A percentile compares a stretch with the other conserved stretches of the same genome.
Conservation (phyloP, 2,888 invertebrate genomes). For the Synanthedon tipuliformis region DNA sequence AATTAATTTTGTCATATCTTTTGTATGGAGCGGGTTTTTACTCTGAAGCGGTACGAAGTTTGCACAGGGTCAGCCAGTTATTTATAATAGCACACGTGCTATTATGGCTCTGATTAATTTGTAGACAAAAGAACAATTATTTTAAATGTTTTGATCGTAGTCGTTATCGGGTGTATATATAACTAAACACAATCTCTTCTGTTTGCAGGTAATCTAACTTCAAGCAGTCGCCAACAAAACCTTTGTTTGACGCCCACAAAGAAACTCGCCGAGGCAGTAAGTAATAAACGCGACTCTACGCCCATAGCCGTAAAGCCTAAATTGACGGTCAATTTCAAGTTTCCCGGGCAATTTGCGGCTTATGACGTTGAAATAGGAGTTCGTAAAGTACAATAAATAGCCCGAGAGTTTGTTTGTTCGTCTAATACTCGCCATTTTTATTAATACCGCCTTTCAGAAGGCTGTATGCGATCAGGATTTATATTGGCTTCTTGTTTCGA, state of each 20-base stretch:
- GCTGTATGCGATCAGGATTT: neutral
- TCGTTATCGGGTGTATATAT: too few species aligned
- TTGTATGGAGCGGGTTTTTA: too few species aligned
- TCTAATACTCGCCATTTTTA: neutral
- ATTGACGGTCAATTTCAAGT: neutral
- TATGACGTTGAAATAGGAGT: neutral
- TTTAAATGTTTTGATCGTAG: too few species aligned
- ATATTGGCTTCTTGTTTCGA: too few species aligned
- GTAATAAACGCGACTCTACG: neutral
- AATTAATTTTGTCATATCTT: too few species aligned
- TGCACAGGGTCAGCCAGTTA: too few species aligned
- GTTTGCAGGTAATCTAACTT: constrained; percentile 5
- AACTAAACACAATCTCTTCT: neutral
- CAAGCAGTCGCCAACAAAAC: constrained; percentile 2
- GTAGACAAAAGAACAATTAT: too few species aligned
- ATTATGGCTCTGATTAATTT: too few species aligned
- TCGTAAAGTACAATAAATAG: neutral
- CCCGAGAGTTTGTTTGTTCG: neutral
- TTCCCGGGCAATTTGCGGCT: neutral
- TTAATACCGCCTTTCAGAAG: neutral
- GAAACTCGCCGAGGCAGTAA: neutral
- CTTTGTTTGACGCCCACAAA: neutral
- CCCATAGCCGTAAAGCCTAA: neutral
- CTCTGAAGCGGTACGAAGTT: too few species aligned
- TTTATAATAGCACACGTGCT: too few species aligned